phyloP scores from a whole-genome alignment of 1,140 invertebrate species.

The Apis laboriosa region DNA sequence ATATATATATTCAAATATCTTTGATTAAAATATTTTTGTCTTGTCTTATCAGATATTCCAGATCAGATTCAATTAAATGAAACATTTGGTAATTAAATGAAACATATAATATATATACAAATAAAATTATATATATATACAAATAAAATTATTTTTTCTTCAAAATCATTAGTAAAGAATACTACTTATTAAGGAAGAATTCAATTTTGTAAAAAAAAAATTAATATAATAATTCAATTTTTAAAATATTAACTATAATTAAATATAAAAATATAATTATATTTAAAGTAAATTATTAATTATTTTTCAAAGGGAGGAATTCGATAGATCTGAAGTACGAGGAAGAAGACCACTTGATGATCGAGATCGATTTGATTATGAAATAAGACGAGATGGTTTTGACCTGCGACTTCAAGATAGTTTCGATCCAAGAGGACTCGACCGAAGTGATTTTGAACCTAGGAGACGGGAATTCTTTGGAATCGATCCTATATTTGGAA shows the following conservation, averaged over 20 bases:
- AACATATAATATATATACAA: no score
- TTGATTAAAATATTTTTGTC: no score
- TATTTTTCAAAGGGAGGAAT: slow-evolving; percentile 67
- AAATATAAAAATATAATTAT: not conserved
- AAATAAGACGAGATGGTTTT: slow-evolving; percentile 74
- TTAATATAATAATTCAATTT: not conserved
- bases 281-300: not conserved
- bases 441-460: slow-evolving; percentile 75
- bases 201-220: not conserved
- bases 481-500: slow-evolving; percentile 76
- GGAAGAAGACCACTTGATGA: slow-evolving; percentile 72
- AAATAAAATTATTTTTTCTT: no score
- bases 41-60: no score
- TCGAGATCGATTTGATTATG: slow-evolving; percentile 76
- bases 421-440: slow-evolving; percentile 72
- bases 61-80: no score
- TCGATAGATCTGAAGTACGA: slow-evolving; percentile 73
- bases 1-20: no score
- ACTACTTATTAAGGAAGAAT: no score
- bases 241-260: not conserved
- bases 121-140: no score
- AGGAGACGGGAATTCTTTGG: slow-evolving; percentile 77
- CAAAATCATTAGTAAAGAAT: not conserved
- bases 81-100: no score
- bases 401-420: slow-evolving; percentile 71